phyloP scores from a whole-genome alignment of 2,888 invertebrate genomes.

The Drosophila birchii region DNA sequence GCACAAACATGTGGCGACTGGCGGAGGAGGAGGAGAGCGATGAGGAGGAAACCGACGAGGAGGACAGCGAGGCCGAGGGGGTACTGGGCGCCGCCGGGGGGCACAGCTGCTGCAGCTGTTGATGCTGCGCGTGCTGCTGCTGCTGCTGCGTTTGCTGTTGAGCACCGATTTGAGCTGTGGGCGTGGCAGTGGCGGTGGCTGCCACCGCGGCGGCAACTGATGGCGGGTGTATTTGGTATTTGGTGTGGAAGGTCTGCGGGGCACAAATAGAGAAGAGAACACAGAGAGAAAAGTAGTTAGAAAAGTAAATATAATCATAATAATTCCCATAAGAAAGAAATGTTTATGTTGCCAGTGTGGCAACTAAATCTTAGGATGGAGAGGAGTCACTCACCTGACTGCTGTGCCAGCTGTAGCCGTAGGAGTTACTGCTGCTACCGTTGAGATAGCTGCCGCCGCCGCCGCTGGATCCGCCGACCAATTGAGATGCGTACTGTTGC shows the following conservation, averaged over 20 bases:
- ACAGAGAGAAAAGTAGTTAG: constrained; percentile 3
- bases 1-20: constrained; percentile 90
- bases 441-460: constrained; percentile 70
- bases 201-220: constrained; percentile 54
- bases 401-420: constrained; percentile 84
- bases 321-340: neutral
- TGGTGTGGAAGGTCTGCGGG: constrained; percentile 82
- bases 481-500: constrained; percentile 79
- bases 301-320: neutral
- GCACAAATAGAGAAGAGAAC: neutral
- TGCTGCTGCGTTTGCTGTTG: constrained; percentile 74
- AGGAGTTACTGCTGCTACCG: constrained; percentile 69
- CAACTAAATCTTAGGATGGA: neutral
- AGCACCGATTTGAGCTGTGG: constrained; percentile 76
- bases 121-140: constrained; percentile 58
- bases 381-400: constrained; percentile 81
- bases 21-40: constrained; percentile 83
- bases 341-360: neutral
- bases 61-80: constrained; percentile 66
- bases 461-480: constrained; percentile 65
- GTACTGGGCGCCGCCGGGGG: constrained; percentile 81
- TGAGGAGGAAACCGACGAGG: constrained; percentile 84
- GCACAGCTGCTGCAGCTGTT: constrained; percentile 80
- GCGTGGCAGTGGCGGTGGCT: constrained; percentile 71
- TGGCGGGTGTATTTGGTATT: constrained; percentile 83